A percentile compares a stretch with the other conserved stretches of the same genome.
These are phyloP conservation scores for Amphiura filiformis DNA, from an alignment of 35 echinoderm and acorn worm species.

Conservation along the genomic window DNA sequence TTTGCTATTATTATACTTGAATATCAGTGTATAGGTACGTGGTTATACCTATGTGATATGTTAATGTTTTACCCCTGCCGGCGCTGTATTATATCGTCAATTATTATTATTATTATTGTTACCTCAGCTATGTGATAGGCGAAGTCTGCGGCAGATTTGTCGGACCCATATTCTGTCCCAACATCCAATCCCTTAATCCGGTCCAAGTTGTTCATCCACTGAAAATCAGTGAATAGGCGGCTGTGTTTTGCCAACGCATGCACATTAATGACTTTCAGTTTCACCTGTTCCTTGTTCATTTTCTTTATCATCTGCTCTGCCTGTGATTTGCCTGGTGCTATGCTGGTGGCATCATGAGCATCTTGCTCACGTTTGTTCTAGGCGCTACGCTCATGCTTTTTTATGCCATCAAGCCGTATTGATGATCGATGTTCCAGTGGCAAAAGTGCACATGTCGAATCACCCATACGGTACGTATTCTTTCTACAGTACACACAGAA, in stretches of 20 bases:
- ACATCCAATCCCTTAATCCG: neutral
- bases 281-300: slow-evolving; percentile 6
- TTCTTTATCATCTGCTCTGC: neutral
- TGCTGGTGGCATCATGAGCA: neutral
- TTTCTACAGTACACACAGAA: too few relatives aligned
- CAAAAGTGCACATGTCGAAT: too few relatives aligned
- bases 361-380: neutral
- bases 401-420: too few relatives aligned
- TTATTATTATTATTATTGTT: too few relatives aligned
- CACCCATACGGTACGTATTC: too few relatives aligned
- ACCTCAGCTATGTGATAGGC: neutral
- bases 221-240: slow-evolving; percentile 14
- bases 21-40: too few relatives aligned
- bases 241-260: slow-evolving; percentile 17
- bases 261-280: neutral
- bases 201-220: slow-evolving; percentile 4
- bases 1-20: too few relatives aligned
- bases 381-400: neutral
- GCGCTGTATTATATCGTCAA: too few relatives aligned
- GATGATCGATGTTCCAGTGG: too few relatives aligned
- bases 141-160: neutral
- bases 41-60: too few relatives aligned
- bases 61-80: too few relatives aligned
- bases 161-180: neutral
- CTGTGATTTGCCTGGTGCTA: neutral